These are phyloP conservation scores for Pogonophryne albipinna DNA, from an alignment of 2,797 vertebrate species.

Conservation along the genomic window DNA sequence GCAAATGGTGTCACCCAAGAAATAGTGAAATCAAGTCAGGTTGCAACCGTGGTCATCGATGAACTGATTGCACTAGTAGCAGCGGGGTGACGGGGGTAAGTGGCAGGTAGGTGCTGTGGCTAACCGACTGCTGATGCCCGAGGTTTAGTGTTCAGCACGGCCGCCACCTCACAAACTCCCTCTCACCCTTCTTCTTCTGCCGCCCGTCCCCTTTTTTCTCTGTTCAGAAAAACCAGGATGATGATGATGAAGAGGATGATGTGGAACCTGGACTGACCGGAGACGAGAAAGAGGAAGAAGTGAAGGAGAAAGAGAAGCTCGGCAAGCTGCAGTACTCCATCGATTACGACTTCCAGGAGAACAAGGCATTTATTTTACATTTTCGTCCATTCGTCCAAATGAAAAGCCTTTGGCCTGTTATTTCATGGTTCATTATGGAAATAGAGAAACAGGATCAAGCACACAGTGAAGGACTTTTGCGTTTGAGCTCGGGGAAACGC, in stretches of 20 bases:
- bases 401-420: neutral
- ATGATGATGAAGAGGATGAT: slow-evolving; percentile 90
- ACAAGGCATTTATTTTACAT: slow-evolving; percentile 84
- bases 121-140: slow-evolving; percentile 68
- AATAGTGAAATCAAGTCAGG: slow-evolving; percentile 89
- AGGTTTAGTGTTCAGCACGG: slow-evolving; percentile 67
- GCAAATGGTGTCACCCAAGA: slow-evolving; percentile 86
- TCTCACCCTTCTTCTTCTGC: slow-evolving; percentile 55
- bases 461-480: neutral
- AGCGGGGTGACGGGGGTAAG: slow-evolving; percentile 72
- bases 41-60: slow-evolving; percentile 85
- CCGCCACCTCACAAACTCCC: slow-evolving; percentile 23
- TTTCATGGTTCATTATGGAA: neutral
- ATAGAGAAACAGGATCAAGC: neutral
- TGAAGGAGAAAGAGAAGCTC: slow-evolving; percentile 96
- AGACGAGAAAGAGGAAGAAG: slow-evolving; percentile 95
- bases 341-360: slow-evolving; percentile 96
- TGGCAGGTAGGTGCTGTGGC: slow-evolving; percentile 82
- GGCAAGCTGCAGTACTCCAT: slow-evolving; percentile 97
- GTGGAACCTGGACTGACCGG: slow-evolving; percentile 92
- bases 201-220: slow-evolving; percentile 58
- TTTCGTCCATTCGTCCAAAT: neutral
- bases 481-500: neutral
- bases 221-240: slow-evolving; percentile 89
- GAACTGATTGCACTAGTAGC: slow-evolving; percentile 81